Conservation (phyloP, 2,113 vertebrate species). For the Pangasianodon hypophthalmus region DNA sequence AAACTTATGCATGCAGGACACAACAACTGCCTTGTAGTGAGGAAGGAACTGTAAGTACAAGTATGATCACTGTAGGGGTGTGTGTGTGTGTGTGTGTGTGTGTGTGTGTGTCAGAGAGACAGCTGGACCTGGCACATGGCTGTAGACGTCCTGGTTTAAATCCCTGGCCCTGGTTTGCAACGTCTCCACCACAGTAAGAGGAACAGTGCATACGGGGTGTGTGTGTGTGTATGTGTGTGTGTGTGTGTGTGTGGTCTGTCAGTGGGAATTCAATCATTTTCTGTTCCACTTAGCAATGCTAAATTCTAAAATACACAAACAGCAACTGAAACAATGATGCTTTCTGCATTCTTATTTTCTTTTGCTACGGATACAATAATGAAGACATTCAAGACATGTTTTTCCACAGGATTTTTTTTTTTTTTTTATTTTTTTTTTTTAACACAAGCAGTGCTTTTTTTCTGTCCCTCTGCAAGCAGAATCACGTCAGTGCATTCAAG, state of each 20-base stretch:
- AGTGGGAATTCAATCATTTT: slow-evolving; percentile 14
- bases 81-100: background rate
- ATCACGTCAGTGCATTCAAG: background rate
- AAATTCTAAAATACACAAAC: background rate
- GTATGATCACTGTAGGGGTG: background rate
- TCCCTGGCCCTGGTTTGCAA: slow-evolving; percentile 37
- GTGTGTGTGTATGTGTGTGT: slow-evolving; percentile 16
- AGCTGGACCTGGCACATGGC: slow-evolving; percentile 50
- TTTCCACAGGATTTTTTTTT: background rate
- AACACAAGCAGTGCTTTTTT: no score
- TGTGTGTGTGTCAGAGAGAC: slow-evolving; percentile 34
- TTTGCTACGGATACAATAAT: background rate
- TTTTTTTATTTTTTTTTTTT: no score
- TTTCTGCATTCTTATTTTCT: background rate
- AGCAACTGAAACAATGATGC: background rate
- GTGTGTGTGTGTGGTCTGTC: slow-evolving; percentile 19
- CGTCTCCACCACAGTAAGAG: slow-evolving; percentile 29
- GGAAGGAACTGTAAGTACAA: background rate
- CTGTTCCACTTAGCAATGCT: background rate
- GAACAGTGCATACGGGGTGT: slow-evolving; percentile 18
- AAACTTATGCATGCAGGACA: background rate
- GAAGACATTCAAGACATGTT: no score
- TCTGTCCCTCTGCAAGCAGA: no score
- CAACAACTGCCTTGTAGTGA: background rate
- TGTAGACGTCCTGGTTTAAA: slow-evolving; percentile 35